Conservation (phyloP, 2,888 invertebrate species). For the Hyppa rectilinea region DNA sequence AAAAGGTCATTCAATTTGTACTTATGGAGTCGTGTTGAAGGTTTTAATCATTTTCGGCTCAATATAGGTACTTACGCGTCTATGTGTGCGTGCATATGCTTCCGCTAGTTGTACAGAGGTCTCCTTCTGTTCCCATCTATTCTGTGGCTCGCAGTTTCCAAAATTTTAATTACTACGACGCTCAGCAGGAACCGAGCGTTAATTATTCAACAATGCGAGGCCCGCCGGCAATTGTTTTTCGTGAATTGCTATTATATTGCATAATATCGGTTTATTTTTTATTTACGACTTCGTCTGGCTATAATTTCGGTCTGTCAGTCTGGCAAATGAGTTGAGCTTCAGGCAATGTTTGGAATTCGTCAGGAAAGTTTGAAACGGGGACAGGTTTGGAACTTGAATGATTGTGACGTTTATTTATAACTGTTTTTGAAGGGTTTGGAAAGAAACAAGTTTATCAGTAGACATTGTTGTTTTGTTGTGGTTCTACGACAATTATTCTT, state of each 20-base stretch:
- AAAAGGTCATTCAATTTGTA: neutral
- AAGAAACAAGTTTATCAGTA: neutral
- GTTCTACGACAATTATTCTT: neutral
- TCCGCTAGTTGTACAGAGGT: neutral
- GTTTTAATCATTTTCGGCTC: neutral
- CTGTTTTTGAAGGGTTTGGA: neutral
- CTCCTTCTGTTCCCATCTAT: neutral
- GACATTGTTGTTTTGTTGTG: neutral
- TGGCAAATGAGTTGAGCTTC: slow-evolving; percentile 47
- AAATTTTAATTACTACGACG: slow-evolving; percentile 68
- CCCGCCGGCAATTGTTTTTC: slow-evolving; percentile 66
- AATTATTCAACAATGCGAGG: slow-evolving; percentile 68
- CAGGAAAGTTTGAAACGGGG: slow-evolving; percentile 28
- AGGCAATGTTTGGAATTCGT: slow-evolving; percentile 24
- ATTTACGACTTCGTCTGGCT: slow-evolving; percentile 39
- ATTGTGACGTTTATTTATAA: slow-evolving; percentile 37
- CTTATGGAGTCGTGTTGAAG: neutral
- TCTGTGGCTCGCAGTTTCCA: slow-evolving; percentile 59
- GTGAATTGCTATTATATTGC: slow-evolving; percentile 65
- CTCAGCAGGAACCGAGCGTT: slow-evolving; percentile 61
- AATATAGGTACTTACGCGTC: neutral
- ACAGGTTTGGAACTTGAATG: slow-evolving; percentile 8
- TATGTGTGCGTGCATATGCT: neutral
- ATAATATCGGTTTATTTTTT: slow-evolving; percentile 58
- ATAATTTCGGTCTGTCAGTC: slow-evolving; percentile 54